Evolutionary conservation across 2,113 vertebrate species (phyloP).

Genomic region (Semnornis frantzii): DNA sequence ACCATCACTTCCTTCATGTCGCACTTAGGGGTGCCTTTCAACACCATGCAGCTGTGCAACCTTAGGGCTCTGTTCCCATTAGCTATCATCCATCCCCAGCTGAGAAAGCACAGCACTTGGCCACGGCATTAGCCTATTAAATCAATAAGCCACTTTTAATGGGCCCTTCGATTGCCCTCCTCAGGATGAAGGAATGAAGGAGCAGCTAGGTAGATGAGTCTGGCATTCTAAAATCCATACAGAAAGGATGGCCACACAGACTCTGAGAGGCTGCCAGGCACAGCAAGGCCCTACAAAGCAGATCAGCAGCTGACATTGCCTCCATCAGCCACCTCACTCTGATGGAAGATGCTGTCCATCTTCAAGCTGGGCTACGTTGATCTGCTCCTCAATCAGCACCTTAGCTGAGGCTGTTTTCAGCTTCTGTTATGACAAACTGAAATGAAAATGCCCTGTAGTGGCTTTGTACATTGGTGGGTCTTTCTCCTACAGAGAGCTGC

Average conservation of each 20-base stretch:
- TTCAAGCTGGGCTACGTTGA: neutral
- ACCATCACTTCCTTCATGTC: neutral
- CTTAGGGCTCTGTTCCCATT: neutral
- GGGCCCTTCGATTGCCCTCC: neutral
- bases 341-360: neutral
- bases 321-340: neutral
- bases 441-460: neutral
- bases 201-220: neutral
- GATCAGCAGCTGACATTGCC: neutral
- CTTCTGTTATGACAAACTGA: neutral
- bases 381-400: neutral
- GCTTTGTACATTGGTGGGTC: neutral
- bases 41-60: accelerated
- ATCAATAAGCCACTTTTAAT: neutral
- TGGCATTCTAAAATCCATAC: neutral
- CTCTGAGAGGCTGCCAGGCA: neutral
- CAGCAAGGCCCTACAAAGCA: accelerated
- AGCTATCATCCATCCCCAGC: neutral
- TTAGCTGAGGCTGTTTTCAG: neutral
- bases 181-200: accelerated
- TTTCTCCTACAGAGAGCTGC: accelerated
- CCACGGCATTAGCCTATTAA: neutral
- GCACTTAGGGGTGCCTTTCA: neutral
- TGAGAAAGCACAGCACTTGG: neutral
- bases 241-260: neutral